phyloP scores from a whole-genome alignment of 2,797 vertebrate species.

The Hyperoplus lanceolatus region DNA sequence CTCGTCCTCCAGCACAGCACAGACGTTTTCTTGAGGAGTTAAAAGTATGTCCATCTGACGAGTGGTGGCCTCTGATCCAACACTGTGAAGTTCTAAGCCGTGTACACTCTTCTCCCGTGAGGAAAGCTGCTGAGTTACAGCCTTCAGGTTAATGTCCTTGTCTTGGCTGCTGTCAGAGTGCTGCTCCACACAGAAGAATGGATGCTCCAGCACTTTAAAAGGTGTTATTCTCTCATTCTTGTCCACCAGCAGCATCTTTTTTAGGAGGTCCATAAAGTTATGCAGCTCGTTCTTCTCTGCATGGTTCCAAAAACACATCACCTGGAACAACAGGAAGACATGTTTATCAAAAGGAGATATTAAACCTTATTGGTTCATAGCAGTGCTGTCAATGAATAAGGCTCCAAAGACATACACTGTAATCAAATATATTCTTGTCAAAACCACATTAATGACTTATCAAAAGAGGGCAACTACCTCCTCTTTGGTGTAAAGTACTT shows the following conservation, averaged over 20 bases:
- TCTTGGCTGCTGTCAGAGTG: neutral
- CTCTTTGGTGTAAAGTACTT: no score
- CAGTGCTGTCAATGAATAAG: neutral
- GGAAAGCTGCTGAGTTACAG: neutral
- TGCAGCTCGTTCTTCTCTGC: neutral
- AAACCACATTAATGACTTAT: neutral
- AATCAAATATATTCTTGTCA: neutral
- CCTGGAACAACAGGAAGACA: neutral
- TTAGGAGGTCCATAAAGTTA: conserved; percentile 11
- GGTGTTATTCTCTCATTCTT: neutral
- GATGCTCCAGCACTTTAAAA: neutral
- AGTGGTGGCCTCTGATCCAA: neutral
- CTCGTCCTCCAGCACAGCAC: neutral
- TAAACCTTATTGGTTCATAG: neutral
- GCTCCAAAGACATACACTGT: neutral
- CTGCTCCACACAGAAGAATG: conserved; percentile 14
- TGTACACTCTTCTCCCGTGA: neutral
- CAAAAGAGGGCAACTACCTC: neutral
- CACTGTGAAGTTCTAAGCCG: neutral
- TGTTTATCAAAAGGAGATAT: neutral
- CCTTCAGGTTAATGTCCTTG: neutral
- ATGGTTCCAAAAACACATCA: neutral
- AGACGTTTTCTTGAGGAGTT: neutral
- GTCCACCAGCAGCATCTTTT: conserved; percentile 19
- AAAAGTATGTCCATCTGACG: neutral